These are phyloP conservation scores for Fregetta grallaria DNA, from an alignment of 2,113 vertebrate species.

Conservation along the genomic window DNA sequence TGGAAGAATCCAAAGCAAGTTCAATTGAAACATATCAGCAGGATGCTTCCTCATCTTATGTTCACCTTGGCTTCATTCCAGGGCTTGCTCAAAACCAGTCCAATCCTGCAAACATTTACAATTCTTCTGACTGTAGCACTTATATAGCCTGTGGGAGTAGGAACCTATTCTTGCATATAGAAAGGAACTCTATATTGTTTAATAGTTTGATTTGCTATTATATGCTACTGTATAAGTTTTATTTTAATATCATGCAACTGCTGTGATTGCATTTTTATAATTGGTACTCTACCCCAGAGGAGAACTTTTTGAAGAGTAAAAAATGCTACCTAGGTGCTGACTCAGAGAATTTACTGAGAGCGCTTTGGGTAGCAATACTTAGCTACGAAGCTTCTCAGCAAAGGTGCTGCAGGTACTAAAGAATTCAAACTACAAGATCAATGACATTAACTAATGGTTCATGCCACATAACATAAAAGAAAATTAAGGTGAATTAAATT, in stretches of 20 bases:
- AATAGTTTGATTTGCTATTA: slow-evolving; percentile 49
- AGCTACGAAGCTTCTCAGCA: neutral
- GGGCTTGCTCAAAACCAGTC: neutral
- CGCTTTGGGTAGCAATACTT: neutral
- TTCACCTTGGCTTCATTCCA: neutral
- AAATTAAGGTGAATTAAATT: neutral
- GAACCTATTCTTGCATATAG: neutral
- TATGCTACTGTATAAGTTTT: slow-evolving; percentile 29
- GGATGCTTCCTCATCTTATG: neutral
- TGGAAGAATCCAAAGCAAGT: neutral
- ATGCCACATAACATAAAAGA: neutral
- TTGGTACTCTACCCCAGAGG: slow-evolving; percentile 50
- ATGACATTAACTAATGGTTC: slow-evolving; percentile 6
- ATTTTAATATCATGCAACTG: slow-evolving; percentile 46
- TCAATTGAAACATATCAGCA: neutral
- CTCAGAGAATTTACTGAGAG: slow-evolving; percentile 5
- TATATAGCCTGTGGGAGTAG: neutral
- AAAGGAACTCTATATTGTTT: neutral
- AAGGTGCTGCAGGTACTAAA: slow-evolving; percentile 23
- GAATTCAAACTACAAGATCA: neutral
- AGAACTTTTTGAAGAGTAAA: slow-evolving; percentile 40
- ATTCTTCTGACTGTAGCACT: neutral
- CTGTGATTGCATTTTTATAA: slow-evolving; percentile 64
- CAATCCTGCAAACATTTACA: neutral
- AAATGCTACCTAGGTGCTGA: slow-evolving; percentile 57